Evolutionary conservation across 1,140 invertebrate genomes (phyloP).

Genomic region (Neoseiulus cucumeris): DNA sequence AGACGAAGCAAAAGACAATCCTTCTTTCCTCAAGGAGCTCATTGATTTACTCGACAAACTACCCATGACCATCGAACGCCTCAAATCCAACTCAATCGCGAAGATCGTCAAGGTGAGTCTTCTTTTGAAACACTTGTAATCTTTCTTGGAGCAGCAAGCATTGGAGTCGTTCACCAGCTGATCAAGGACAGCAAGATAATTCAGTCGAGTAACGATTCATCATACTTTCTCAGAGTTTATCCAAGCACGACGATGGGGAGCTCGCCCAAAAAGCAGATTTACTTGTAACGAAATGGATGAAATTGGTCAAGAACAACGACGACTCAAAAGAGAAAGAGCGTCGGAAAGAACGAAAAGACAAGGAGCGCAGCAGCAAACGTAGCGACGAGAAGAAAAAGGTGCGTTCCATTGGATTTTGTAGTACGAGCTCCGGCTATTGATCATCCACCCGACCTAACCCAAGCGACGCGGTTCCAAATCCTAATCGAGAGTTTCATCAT

Average conservation of each 20-base stretch:
- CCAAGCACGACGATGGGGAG: slow-evolving; percentile 13
- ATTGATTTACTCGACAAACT: slow-evolving; percentile 56
- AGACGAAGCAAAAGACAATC: slow-evolving; percentile 61
- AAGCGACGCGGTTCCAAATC: neutral
- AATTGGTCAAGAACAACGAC: slow-evolving; percentile 11
- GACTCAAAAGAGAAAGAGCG: slow-evolving; percentile 10
- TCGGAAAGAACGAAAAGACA: slow-evolving; percentile 11
- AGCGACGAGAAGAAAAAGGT: slow-evolving; percentile 6
- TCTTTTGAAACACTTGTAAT: too few relatives aligned
- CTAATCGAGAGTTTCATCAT: slow-evolving; percentile 14
- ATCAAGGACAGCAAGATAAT: too few relatives aligned
- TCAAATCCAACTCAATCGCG: slow-evolving; percentile 73
- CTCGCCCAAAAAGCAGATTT: slow-evolving; percentile 15
- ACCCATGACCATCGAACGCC: slow-evolving; percentile 63
- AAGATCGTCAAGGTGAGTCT: slow-evolving; percentile 69
- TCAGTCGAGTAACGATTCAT: too few relatives aligned
- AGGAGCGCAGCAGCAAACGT: neutral
- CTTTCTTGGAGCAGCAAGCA: too few relatives aligned
- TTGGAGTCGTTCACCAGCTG: too few relatives aligned
- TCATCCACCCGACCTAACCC: too few relatives aligned
- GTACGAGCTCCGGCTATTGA: too few relatives aligned
- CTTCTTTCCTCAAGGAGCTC: slow-evolving; percentile 60
- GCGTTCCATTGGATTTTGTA: too few relatives aligned
- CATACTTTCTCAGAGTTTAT: neutral
- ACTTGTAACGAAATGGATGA: slow-evolving; percentile 16